Evolutionary conservation across 2,888 invertebrate species (phyloP), one percentile per base, ranked within the genome.

Genomic region (Conus canariensis): DNA sequence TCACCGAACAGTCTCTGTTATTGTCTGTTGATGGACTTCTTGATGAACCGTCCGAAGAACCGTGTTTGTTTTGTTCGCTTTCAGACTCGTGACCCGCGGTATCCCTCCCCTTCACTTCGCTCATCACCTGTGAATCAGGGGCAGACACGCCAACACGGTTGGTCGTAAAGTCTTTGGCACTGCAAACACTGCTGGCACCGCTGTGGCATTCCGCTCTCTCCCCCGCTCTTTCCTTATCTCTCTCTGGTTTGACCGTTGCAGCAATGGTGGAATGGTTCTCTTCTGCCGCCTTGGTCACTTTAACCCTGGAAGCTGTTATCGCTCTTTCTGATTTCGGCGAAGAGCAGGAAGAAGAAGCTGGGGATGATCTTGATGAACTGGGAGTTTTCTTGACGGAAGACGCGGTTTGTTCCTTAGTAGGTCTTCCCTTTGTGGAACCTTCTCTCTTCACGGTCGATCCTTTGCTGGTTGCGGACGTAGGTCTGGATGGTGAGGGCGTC

Each of bases 401-500:
- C 56, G 80, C n/a, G 16, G 88, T 8, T 4, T 14, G n/a, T 5
- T 45, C 70, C 70, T 87, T 87, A 2, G 87, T 45, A 5, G 74
- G 3, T 30, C 74, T 87, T 6, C 45, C 56, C 74, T 87, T 87
- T 9, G 16, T 16, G 25, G 64, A 67, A 10, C 70, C 64, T 10
- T 87, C 45, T 70, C 70, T 56, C 70, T 70, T 87, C 87, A 67
- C 64, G 12, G 87, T 22, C 67, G 19, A 19, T n/a, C n/a, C 25
- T 58, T 45, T 30, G 80, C 6, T 14, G 74, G 10, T 59, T 25
- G 25, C 70, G 56, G 89, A 6, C 9, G 56, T 30, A 56, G 85
- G n/a, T 89, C 82, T 80, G 59, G 88, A 59, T 6, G 80, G 80
- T 7, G 82, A 88, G 19, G 88, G 88, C 16, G 82, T 88, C n/a